A percentile compares a stretch with the other conserved stretches of the same genome.
Evolutionary conservation across 2,888 invertebrate species (phyloP).

Genomic region (Tetranychus truncatus): DNA sequence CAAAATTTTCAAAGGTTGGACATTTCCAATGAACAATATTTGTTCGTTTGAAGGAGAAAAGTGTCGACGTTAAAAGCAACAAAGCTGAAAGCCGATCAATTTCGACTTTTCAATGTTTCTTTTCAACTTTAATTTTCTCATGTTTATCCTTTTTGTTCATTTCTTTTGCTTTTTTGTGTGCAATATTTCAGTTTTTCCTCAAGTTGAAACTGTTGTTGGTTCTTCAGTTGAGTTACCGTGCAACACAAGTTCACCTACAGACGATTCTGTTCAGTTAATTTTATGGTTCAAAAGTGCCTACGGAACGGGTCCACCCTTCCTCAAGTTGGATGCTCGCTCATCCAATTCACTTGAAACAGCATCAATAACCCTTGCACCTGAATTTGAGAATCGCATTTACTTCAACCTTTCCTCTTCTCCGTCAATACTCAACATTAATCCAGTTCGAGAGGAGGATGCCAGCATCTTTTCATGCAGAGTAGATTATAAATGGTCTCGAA

Average conservation of each 20-base stretch:
- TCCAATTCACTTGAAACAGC: neutral
- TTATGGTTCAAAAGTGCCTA: constrained; percentile 10
- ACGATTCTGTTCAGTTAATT: constrained; percentile 10
- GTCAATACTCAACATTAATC: constrained; percentile 4
- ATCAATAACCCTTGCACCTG: neutral
- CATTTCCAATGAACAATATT: too few species aligned
- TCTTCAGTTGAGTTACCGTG: constrained; percentile 4
- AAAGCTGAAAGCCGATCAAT: too few species aligned
- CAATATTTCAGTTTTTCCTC: neutral
- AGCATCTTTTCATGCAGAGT: constrained; percentile 12
- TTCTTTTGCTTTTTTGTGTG: neutral
- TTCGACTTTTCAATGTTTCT: too few species aligned
- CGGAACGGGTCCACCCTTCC: constrained; percentile 11
- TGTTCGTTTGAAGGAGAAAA: too few species aligned
- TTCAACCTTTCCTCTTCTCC: neutral
- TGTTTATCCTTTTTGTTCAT: too few species aligned
- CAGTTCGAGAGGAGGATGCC: constrained; percentile 9
- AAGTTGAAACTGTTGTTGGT: constrained; percentile 8
- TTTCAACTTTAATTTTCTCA: too few species aligned
- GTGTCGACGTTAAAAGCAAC: too few species aligned
- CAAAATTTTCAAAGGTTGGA: too few species aligned
- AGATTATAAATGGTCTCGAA: constrained; percentile 14
- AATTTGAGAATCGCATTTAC: neutral
- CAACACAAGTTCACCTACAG: constrained; percentile 5
- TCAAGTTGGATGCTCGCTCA: constrained; percentile 7